Conservation (phyloP, 2,113 vertebrate species). For the Cricetomys ansorgei region DNA sequence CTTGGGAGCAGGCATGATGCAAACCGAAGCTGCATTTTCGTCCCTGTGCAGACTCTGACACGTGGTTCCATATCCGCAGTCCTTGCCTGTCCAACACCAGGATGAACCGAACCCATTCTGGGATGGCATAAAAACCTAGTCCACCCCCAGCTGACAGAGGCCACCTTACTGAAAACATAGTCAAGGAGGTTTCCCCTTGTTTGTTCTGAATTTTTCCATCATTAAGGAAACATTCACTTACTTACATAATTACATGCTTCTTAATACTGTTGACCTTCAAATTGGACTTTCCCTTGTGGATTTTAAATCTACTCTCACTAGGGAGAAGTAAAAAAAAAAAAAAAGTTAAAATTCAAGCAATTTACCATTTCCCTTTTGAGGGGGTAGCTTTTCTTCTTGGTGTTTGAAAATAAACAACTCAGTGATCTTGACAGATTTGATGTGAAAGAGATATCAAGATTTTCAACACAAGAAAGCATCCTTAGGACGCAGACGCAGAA, state of each 20-base stretch:
- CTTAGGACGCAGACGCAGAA: slow-evolving; percentile 65
- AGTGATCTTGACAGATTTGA: slow-evolving; percentile 76
- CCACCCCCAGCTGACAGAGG: neutral
- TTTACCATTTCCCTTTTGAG: slow-evolving; percentile 73
- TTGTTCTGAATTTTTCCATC: slow-evolving; percentile 76
- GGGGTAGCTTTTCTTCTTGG: slow-evolving; percentile 68
- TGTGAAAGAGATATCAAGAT: slow-evolving; percentile 69
- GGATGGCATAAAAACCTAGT: neutral
- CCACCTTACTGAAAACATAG: slow-evolving; percentile 67
- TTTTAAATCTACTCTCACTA: slow-evolving; percentile 75
- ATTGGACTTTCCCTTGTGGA: slow-evolving; percentile 73
- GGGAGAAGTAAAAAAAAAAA: slow-evolving; percentile 79
- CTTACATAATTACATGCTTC: slow-evolving; percentile 78
- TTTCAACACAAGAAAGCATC: slow-evolving; percentile 60
- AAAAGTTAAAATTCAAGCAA: slow-evolving; percentile 78
- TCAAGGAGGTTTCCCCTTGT: slow-evolving; percentile 59
- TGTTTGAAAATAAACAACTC: slow-evolving; percentile 78
- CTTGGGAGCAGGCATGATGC: slow-evolving; percentile 31
- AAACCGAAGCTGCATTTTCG: slow-evolving; percentile 62
- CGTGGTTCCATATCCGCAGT: neutral
- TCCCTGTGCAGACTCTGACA: neutral
- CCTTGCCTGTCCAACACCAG: neutral
- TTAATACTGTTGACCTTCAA: slow-evolving; percentile 75
- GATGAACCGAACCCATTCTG: slow-evolving; percentile 60
- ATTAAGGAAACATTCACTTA: slow-evolving; percentile 76